Conservation (phyloP, 2,797 vertebrate species). For the Rachycentron canadum region DNA sequence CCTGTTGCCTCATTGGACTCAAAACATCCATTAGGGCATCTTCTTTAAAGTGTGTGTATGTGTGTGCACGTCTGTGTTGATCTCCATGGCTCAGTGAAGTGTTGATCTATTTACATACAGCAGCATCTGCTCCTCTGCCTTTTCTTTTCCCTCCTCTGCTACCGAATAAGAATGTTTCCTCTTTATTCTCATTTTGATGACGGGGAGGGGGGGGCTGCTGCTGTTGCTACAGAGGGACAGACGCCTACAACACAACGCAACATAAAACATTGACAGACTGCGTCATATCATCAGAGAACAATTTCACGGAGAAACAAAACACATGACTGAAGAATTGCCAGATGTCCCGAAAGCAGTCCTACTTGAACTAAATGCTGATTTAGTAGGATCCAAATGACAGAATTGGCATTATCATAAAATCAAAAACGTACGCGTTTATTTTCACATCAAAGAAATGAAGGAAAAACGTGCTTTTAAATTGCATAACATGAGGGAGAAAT, state of each 20-base stretch:
- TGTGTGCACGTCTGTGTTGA: slow-evolving; percentile 13
- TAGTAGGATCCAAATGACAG: background rate
- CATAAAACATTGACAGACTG: background rate
- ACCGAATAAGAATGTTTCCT: slow-evolving; percentile 22
- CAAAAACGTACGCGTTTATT: background rate
- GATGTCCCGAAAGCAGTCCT: background rate
- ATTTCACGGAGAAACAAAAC: background rate
- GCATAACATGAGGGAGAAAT: background rate
- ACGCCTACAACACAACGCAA: background rate
- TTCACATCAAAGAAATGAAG: background rate
- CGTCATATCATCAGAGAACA: background rate
- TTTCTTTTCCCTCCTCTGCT: slow-evolving; percentile 29
- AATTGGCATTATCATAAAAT: background rate
- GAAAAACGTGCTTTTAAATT: background rate
- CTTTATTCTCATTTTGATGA: slow-evolving; percentile 9
- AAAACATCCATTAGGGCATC: slow-evolving; percentile 15
- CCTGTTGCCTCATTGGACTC: slow-evolving; percentile 19
- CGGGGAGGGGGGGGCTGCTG: slow-evolving; percentile 21
- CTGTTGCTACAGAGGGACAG: background rate
- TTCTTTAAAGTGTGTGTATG: slow-evolving; percentile 22
- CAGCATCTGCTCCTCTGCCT: slow-evolving; percentile 58
- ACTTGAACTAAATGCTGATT: background rate
- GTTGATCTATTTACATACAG: slow-evolving; percentile 63
- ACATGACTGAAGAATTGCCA: background rate
- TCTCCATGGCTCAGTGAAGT: slow-evolving; percentile 46